Evolutionary conservation across 1,140 invertebrate genomes (phyloP).

Genomic region (Trachelipus rathkii): DNA sequence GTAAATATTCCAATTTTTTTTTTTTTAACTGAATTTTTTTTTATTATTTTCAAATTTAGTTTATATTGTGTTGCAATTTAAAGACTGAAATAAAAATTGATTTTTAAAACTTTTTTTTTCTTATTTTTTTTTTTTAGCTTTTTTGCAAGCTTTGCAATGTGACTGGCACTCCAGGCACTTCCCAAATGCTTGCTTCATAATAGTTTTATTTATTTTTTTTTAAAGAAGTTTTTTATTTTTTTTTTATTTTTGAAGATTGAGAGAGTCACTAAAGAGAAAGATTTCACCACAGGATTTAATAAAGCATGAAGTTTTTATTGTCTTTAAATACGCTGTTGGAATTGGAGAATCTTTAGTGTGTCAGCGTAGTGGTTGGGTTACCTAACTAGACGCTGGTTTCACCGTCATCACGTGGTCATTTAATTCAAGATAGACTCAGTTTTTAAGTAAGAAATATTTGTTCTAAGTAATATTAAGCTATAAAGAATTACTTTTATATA

Average conservation of each 20-base stretch:
- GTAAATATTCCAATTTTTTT: too few species aligned
- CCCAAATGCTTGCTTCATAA: constrained; percentile 1
- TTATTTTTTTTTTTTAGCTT: too few species aligned
- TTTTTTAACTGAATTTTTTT: too few species aligned
- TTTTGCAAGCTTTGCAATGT: background rate
- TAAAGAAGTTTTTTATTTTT: too few species aligned
- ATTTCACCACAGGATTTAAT: background rate
- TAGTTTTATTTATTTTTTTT: background rate
- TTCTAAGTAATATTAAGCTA: background rate
- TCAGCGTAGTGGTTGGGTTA: background rate
- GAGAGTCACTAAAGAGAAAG: too few species aligned
- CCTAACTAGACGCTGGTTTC: constrained; percentile 5
- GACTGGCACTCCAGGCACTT: background rate
- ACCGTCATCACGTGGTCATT: background rate
- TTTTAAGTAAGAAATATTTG: background rate
- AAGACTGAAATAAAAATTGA: too few species aligned
- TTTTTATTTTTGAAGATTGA: too few species aligned
- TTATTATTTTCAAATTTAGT: too few species aligned
- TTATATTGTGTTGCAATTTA: too few species aligned
- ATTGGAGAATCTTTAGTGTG: background rate
- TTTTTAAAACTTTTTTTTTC: too few species aligned
- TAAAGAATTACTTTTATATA: background rate
- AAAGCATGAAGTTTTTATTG: background rate
- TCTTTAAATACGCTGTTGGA: background rate
- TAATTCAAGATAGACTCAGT: background rate